phyloP scores from a whole-genome alignment of 2,113 vertebrate species.

The Nyctibius bracteatus region DNA sequence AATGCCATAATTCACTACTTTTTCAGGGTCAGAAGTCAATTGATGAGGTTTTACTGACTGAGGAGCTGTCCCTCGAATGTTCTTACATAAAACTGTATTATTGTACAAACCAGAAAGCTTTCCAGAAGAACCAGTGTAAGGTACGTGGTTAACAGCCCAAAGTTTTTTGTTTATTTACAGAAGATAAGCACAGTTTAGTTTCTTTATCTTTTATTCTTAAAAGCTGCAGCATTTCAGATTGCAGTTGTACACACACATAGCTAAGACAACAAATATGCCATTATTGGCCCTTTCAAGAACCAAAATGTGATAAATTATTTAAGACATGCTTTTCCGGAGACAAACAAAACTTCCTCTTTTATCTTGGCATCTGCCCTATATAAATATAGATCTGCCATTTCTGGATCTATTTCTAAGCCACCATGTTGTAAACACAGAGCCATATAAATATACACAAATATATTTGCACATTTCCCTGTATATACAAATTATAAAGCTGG shows the following conservation, averaged over 20 bases:
- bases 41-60: not conserved
- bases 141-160: not conserved
- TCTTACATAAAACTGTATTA: not conserved
- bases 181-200: not conserved
- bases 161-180: not conserved
- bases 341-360: not conserved
- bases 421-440: not conserved
- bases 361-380: not conserved
- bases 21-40: not conserved
- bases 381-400: not conserved
- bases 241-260: not conserved
- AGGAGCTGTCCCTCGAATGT: not conserved
- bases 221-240: not conserved
- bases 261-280: not conserved
- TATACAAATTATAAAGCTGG: not conserved
- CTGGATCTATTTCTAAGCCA: not conserved
- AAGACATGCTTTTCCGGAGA: not conserved
- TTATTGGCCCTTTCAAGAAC: not conserved
- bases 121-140: not conserved
- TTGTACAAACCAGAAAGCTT: not conserved
- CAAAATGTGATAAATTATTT: not conserved
- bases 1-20: not conserved
- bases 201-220: not conserved
- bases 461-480: not conserved
- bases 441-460: not conserved